Evolutionary conservation across 2,797 vertebrate species (phyloP).

Genomic region (Liparis tanakae): DNA sequence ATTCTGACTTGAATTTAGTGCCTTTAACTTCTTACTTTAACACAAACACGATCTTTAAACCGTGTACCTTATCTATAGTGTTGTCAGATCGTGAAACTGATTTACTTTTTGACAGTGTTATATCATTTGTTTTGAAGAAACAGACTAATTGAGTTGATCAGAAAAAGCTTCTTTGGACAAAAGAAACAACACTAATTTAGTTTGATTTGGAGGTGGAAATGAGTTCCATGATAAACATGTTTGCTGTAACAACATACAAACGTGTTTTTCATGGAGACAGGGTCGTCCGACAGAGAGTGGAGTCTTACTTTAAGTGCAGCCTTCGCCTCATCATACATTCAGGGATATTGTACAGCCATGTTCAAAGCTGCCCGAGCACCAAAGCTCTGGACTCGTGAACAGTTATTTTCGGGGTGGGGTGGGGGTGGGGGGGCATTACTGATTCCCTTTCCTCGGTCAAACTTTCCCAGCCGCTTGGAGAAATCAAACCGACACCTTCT

Average conservation of each 20-base stretch:
- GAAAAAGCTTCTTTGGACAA: not conserved
- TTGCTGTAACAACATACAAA: not conserved
- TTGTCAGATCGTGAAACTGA: not conserved
- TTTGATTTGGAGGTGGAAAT: not conserved
- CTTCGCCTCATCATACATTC: slow-evolving; percentile 23
- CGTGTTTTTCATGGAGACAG: not conserved
- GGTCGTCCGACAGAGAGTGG: not conserved
- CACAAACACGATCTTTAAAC: no score
- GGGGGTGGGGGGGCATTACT: slow-evolving; percentile 27
- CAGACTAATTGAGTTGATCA: not conserved
- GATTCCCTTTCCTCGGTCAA: slow-evolving; percentile 40
- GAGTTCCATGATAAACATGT: not conserved
- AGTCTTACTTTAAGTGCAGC: not conserved
- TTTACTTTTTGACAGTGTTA: not conserved
- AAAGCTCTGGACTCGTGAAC: slow-evolving; percentile 31
- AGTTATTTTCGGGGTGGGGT: slow-evolving; percentile 1
- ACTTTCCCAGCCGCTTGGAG: slow-evolving; percentile 20
- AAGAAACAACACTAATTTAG: no score
- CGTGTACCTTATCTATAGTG: no score
- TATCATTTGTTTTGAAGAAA: not conserved
- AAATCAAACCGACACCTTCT: slow-evolving; percentile 47
- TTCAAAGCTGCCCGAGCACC: slow-evolving; percentile 26
- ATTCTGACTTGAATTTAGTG: no score
- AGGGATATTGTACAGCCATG: slow-evolving; percentile 9
- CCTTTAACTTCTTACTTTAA: no score